phyloP scores from a whole-genome alignment of 2,113 vertebrate genomes.

The Eira barbara region DNA sequence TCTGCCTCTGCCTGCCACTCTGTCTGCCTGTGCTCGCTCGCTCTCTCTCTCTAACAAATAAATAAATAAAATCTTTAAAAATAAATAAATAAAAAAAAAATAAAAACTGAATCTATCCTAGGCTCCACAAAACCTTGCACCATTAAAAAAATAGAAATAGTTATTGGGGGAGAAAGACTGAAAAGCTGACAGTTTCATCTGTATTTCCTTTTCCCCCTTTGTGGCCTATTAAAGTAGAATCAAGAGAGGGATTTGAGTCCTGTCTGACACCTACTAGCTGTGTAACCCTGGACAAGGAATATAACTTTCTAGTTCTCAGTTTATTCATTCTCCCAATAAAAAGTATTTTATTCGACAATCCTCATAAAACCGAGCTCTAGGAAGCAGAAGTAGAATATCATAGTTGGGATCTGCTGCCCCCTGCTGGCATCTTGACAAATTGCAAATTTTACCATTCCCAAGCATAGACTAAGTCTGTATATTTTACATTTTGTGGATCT shows the following conservation, averaged over 20 bases:
- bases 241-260: not conserved
- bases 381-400: not conserved
- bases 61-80: no score
- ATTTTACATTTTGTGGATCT: not conserved
- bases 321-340: not conserved
- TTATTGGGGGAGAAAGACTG: not conserved
- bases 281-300: not conserved
- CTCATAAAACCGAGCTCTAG: not conserved
- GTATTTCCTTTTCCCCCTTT: not conserved
- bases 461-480: not conserved
- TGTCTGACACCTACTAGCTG: not conserved
- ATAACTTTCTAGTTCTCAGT: not conserved
- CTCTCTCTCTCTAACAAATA: no score
- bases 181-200: not conserved
- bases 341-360: not conserved
- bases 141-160: not conserved
- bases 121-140: not conserved
- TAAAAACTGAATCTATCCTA: not conserved
- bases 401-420: conserved; percentile 73
- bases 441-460: not conserved
- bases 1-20: no score
- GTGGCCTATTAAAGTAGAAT: not conserved
- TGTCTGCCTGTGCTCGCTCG: no score
- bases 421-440: conserved; percentile 66
- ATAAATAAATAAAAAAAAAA: no score